Evolutionary conservation across 2,113 vertebrate genomes (phyloP), one percentile per base, ranked within the genome.

Genomic region (Eulacestoma nigropectus): DNA sequence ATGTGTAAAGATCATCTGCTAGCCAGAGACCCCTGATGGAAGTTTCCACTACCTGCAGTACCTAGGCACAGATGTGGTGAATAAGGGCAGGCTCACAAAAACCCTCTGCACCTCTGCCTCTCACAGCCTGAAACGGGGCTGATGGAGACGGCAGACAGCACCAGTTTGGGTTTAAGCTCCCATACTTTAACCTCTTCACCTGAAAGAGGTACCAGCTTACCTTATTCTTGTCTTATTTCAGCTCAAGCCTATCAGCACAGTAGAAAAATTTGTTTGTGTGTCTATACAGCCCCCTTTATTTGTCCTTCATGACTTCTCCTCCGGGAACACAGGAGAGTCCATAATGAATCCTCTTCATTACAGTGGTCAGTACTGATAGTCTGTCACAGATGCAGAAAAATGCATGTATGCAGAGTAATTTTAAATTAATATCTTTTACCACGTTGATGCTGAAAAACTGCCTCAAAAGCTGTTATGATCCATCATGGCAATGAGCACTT

Each of bases 21-120:
- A 93, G 68, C 90, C 95, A 96, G 89, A 96, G 93, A 95, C 92
- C 87, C 89, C 94, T 95, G 95, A 97, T 95, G 96, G 95, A 95
- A 81, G 85, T 73, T 92, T 53, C 69, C 57, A 46, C 89, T 70
- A 64, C 90, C 92, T 95, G 93, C 94, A 95, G 21, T 70, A 93
- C 87, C 95, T 82, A 53, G 67, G 6, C 0, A 0, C 53, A 41
- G 75, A 83, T 8, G 11, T 3, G n/a, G 76, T 44, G 47, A 87
- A 15, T 21, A 30, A 57, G 47, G 87, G 67, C 33, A 81, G 53
- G 53, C 67, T 80, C n/a, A 13, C 1, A 10, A 79, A 73, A 84
- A 3, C 33, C 33, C 42, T 67, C 7, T 0, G 55, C 3, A 10
- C 15, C 32, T 73, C 72, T 64, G 63, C 37, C 50, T 55, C 60